These are phyloP conservation scores for Chauna torquata DNA, from an alignment of 2,113 vertebrate genomes.

Conservation along the genomic window DNA sequence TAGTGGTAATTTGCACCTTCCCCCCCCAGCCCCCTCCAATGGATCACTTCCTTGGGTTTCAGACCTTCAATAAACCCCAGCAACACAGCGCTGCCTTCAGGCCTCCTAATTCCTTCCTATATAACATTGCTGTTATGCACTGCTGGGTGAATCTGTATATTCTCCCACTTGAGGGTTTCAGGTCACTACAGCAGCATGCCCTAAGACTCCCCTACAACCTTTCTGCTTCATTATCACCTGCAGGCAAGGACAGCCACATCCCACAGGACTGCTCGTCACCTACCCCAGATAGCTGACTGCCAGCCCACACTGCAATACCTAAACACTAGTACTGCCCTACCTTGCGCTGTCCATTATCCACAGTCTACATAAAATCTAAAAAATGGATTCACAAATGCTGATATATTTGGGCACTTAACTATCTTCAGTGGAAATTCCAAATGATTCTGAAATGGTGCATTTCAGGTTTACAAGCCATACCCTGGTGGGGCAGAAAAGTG, in stretches of 20 bases:
- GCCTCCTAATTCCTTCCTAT: not conserved
- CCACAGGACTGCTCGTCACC: not conserved
- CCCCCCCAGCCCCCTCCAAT: not conserved
- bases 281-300: not conserved
- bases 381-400: not conserved
- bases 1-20: not conserved
- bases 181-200: not conserved
- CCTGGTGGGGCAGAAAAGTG: not conserved
- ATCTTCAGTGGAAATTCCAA: not conserved
- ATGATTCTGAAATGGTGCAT: not conserved
- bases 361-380: not conserved
- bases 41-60: not conserved
- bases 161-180: too few relatives aligned
- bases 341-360: not conserved
- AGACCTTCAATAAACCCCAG: not conserved
- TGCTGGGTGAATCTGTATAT: not conserved
- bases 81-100: not conserved
- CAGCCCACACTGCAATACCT: fast-evolving
- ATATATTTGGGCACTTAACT: not conserved
- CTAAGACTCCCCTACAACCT: not conserved
- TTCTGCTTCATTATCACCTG: not conserved
- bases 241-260: not conserved
- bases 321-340: not conserved
- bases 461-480: not conserved
- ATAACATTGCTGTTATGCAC: too few relatives aligned